Conservation (phyloP, 2,888 invertebrate species). For the Acleris sparsana region DNA sequence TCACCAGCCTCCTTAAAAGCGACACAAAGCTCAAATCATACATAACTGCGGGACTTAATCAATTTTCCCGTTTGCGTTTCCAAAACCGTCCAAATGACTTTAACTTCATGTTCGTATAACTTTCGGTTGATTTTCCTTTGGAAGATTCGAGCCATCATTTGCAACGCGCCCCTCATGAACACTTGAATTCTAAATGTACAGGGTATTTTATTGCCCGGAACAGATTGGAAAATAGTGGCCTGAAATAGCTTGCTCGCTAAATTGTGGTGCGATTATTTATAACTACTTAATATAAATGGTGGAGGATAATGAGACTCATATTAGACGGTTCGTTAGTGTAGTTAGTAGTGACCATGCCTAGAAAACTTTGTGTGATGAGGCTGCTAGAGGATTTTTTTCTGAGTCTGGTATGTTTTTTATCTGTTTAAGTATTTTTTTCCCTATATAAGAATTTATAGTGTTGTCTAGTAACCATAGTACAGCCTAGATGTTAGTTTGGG, state of each 20-base stretch:
- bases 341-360: too few species aligned
- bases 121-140: constrained; percentile 24
- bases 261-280: constrained; percentile 10
- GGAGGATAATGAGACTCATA: not conserved
- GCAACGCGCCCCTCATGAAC: constrained; percentile 52
- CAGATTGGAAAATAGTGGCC: constrained; percentile 59
- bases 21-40: constrained; percentile 4
- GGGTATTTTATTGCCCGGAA: constrained; percentile 62
- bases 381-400: too few species aligned
- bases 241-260: constrained; percentile 9
- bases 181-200: constrained; percentile 58
- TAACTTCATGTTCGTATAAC: not conserved
- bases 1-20: too few species aligned
- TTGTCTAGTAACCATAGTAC: too few species aligned
- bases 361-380: too few species aligned
- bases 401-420: too few species aligned
- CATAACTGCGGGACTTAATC: constrained; percentile 28
- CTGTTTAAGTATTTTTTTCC: too few species aligned
- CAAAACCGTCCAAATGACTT: constrained; percentile 4
- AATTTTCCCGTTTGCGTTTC: constrained; percentile 27
- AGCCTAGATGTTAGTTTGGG: too few species aligned
- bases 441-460: too few species aligned
- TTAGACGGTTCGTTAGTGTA: too few species aligned
- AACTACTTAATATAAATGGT: not conserved
- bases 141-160: constrained; percentile 43